A percentile compares a stretch with the other conserved stretches of the same genome.
These are phyloP conservation scores for Dorcus hopei DNA, from an alignment of 2,888 invertebrate species.

Conservation along the genomic window DNA sequence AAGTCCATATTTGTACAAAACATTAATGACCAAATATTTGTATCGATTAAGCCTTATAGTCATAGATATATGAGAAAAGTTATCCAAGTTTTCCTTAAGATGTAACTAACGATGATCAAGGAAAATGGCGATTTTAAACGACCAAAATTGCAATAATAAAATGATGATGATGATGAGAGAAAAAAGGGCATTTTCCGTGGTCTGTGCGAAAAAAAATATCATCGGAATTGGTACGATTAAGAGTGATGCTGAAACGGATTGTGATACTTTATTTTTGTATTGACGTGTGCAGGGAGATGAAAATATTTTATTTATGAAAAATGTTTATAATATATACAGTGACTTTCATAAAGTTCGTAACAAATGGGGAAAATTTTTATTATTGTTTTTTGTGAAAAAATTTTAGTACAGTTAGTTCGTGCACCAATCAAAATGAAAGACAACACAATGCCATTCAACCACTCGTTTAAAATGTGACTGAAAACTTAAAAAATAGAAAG, in stretches of 20 bases:
- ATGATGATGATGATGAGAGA: not conserved
- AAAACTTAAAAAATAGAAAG: no score
- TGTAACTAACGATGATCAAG: not conserved
- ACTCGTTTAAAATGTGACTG: no score
- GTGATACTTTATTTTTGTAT: constrained; percentile 51
- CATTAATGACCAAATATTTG: constrained; percentile 41
- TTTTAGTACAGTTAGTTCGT: no score
- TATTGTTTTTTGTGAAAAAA: no score
- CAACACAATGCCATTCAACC: no score
- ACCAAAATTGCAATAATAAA: not conserved
- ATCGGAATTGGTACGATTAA: constrained; percentile 21
- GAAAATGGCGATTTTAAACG: not conserved
- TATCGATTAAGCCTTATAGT: constrained; percentile 45
- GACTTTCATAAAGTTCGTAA: no score
- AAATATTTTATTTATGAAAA: constrained; percentile 36
- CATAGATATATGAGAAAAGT: constrained; percentile 27
- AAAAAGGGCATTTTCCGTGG: constrained; percentile 24
- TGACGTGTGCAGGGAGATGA: constrained; percentile 30
- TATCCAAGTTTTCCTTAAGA: constrained; percentile 2
- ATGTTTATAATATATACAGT: constrained; percentile 17
- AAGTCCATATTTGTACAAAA: constrained; percentile 34
- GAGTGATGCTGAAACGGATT: constrained; percentile 39
- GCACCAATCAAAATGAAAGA: no score
- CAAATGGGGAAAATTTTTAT: no score
- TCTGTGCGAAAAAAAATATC: constrained; percentile 7